Percentiles rank a stretch among this genome's conserved stretches.
Conservation (phyloP, 2,888 invertebrate genomes). For the Ctena decussata region DNA sequence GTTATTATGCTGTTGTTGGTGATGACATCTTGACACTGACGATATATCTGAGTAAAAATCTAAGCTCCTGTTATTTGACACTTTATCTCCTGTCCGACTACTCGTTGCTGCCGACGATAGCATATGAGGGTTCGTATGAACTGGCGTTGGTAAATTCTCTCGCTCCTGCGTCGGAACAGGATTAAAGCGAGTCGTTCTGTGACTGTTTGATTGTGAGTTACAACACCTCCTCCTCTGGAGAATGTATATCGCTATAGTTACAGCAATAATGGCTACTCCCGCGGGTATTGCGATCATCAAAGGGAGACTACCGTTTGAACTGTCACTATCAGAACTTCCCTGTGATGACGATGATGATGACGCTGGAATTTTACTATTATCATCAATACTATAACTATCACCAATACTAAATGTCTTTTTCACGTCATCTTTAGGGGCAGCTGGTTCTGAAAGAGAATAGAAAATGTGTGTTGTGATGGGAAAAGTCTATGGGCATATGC, state of each 20-base stretch:
- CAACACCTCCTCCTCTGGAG: constrained; percentile 69
- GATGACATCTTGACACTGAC: constrained; percentile 80
- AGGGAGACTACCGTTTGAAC: constrained; percentile 74
- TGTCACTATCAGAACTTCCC: neutral
- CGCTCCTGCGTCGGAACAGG: constrained; percentile 72
- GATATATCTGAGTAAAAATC: constrained; percentile 83
- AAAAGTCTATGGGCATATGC: too few species aligned
- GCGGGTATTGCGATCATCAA: constrained; percentile 82
- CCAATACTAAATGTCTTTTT: too few species aligned
- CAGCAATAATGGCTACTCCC: constrained; percentile 76
- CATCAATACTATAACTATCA: neutral
- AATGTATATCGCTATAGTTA: constrained; percentile 74
- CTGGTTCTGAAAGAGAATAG: too few species aligned
- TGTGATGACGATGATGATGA: constrained; percentile 18
- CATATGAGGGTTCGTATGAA: constrained; percentile 66
- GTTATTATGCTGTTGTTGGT: constrained; percentile 65
- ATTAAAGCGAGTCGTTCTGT: constrained; percentile 71
- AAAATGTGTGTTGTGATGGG: too few species aligned
- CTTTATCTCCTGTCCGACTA: constrained; percentile 68
- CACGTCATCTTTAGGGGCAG: too few species aligned
- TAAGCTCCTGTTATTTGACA: constrained; percentile 77
- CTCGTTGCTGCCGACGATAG: constrained; percentile 54
- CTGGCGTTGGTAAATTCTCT: constrained; percentile 47
- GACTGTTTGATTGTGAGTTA: constrained; percentile 53
- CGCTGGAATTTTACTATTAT: neutral